Evolutionary conservation across 2,888 invertebrate genomes (phyloP).

Genomic region (Sinodicranocentrus sp.): DNA sequence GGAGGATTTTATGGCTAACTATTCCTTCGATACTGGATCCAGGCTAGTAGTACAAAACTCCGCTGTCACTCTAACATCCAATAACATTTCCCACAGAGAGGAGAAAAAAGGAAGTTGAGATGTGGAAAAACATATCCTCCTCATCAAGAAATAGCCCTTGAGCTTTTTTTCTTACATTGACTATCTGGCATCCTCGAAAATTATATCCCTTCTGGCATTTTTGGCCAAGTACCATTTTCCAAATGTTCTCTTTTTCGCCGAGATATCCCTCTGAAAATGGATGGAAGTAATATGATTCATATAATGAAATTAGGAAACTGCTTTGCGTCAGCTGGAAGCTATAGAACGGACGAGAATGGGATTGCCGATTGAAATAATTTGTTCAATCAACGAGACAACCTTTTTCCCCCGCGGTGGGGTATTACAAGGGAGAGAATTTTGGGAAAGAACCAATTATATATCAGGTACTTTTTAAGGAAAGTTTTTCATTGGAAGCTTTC

Average conservation of each 20-base stretch:
- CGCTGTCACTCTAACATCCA: slow-evolving; percentile 8
- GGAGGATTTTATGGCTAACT: slow-evolving; percentile 30
- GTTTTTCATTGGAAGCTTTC: too few relatives aligned
- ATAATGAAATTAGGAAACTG: background rate
- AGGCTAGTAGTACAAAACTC: background rate
- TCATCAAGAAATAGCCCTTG: background rate
- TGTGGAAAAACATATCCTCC: background rate
- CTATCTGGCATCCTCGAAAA: background rate
- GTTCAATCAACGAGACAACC: too few relatives aligned
- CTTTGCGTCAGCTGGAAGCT: slow-evolving; percentile 1
- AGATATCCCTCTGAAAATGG: too few relatives aligned
- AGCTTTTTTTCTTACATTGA: too few relatives aligned
- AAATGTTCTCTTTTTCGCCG: slow-evolving; percentile 4
- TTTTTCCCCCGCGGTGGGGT: too few relatives aligned
- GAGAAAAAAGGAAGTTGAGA: too few relatives aligned
- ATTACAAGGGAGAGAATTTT: too few relatives aligned
- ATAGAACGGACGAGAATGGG: too few relatives aligned
- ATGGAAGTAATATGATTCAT: background rate
- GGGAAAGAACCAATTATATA: too few relatives aligned
- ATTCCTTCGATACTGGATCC: slow-evolving; percentile 6
- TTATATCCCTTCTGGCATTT: background rate
- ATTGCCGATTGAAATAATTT: too few relatives aligned
- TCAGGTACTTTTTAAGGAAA: too few relatives aligned
- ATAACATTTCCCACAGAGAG: slow-evolving; percentile 12
- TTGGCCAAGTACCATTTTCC: background rate